These are phyloP conservation scores for Syrrhaptes paradoxus DNA, from an alignment of 2,113 vertebrate species.

Conservation along the genomic window DNA sequence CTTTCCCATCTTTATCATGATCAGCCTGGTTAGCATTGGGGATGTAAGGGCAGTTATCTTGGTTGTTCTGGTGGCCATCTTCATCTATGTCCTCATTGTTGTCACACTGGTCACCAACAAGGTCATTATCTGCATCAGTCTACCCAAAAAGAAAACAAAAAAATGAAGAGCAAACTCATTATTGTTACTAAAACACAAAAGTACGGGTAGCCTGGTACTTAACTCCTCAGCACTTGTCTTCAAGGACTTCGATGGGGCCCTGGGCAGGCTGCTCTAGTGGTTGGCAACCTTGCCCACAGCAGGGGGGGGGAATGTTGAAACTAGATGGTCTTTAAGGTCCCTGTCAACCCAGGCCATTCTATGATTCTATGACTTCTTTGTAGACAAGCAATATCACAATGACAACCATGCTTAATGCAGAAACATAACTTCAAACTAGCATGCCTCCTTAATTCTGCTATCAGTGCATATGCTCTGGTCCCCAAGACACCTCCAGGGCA, in stretches of 20 bases:
- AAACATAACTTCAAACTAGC: not conserved
- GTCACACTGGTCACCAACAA: constrained; percentile 96
- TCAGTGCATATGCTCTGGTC: not conserved
- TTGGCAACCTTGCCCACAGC: too few species aligned
- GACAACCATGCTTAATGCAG: not conserved
- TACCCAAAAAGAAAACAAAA: constrained; percentile 40
- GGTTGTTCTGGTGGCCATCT: constrained; percentile 96
- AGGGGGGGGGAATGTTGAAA: too few species aligned
- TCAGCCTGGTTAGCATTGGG: constrained; percentile 95
- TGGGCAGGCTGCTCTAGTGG: too few species aligned
- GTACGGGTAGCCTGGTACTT: not conserved
- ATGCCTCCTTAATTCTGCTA: not conserved
- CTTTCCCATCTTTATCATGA: constrained; percentile 93
- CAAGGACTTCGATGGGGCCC: not conserved
- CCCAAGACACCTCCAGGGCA: not conserved
- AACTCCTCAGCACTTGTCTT: not conserved
- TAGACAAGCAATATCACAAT: not conserved
- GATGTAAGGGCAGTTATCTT: constrained; percentile 96
- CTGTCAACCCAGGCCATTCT: too few species aligned
- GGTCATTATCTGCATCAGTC: constrained; percentile 91
- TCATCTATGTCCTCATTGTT: constrained; percentile 97
- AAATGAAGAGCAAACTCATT: not conserved
- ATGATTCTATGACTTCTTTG: not conserved
- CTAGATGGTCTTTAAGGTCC: too few species aligned
- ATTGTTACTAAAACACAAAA: not conserved